phyloP scores from a whole-genome alignment of 2,888 invertebrate genomes.

The Sisyra terminalis region DNA sequence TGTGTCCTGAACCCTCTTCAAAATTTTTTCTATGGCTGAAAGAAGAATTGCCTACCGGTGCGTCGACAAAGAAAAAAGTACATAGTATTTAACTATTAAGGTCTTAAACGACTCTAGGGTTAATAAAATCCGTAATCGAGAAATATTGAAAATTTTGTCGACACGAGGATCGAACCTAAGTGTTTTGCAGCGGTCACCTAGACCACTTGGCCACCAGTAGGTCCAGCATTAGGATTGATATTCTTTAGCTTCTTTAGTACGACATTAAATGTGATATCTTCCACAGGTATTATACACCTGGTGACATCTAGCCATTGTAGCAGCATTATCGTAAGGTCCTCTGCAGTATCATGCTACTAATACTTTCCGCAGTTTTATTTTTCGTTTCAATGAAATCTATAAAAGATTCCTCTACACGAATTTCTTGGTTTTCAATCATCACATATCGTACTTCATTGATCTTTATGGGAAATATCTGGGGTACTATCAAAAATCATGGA shows the following conservation, averaged over 20 bases:
- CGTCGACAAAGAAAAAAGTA: slow-evolving; percentile 13
- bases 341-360: slow-evolving; percentile 15
- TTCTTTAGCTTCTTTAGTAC: slow-evolving; percentile 12
- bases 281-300: too few species aligned
- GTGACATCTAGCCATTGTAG: slow-evolving; percentile 13
- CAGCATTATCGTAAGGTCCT: slow-evolving; percentile 17
- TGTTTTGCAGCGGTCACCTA: too few species aligned
- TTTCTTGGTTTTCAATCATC: slow-evolving; percentile 12
- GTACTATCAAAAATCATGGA: slow-evolving; percentile 10
- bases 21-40: slow-evolving; percentile 12
- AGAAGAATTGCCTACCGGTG: slow-evolving; percentile 13
- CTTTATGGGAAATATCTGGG: slow-evolving; percentile 10
- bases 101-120: too few species aligned
- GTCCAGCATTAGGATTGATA: slow-evolving; percentile 13
- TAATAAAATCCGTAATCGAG: too few species aligned
- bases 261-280: too few species aligned
- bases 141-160: too few species aligned
- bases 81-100: too few species aligned
- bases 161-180: too few species aligned
- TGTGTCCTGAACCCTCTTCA: slow-evolving; percentile 13
- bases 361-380: slow-evolving; percentile 15
- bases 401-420: slow-evolving; percentile 14
- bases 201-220: too few species aligned
- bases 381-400: slow-evolving; percentile 15
- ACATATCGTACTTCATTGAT: slow-evolving; percentile 15